phyloP scores from a whole-genome alignment of 2,113 vertebrate genomes.

The Ictalurus punctatus region DNA sequence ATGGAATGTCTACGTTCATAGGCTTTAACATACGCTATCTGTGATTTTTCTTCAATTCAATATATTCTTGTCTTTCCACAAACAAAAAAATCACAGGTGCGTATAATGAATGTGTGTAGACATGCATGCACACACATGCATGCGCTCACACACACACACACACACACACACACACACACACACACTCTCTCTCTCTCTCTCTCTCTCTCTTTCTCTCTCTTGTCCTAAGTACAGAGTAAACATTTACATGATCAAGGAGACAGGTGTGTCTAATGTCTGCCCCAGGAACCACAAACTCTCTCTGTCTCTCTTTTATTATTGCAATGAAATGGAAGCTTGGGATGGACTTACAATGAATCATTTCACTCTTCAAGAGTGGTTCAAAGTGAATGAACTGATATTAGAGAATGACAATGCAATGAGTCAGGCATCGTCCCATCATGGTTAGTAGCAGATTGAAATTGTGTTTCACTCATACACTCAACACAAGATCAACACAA shows the following conservation, averaged over 20 bases:
- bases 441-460: neutral
- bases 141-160: neutral
- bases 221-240: conserved; percentile 18
- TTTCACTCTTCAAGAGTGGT: neutral
- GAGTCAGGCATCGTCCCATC: neutral
- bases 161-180: neutral
- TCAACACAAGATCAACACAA: neutral
- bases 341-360: neutral
- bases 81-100: conserved; percentile 29
- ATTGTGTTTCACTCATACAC: neutral
- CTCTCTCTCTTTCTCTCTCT: neutral
- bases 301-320: neutral
- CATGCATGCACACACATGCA: neutral
- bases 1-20: too few relatives aligned
- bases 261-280: conserved; percentile 24
- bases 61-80: conserved; percentile 20
- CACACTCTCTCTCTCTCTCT: neutral
- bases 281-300: neutral
- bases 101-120: conserved; percentile 11
- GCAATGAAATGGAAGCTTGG: neutral
- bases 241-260: conserved; percentile 24
- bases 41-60: too few relatives aligned
- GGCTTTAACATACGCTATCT: too few relatives aligned
- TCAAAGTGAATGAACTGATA: neutral
- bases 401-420: neutral